Evolutionary conservation across 2,888 invertebrate genomes (phyloP).

Genomic region (Dicycla oo): DNA sequence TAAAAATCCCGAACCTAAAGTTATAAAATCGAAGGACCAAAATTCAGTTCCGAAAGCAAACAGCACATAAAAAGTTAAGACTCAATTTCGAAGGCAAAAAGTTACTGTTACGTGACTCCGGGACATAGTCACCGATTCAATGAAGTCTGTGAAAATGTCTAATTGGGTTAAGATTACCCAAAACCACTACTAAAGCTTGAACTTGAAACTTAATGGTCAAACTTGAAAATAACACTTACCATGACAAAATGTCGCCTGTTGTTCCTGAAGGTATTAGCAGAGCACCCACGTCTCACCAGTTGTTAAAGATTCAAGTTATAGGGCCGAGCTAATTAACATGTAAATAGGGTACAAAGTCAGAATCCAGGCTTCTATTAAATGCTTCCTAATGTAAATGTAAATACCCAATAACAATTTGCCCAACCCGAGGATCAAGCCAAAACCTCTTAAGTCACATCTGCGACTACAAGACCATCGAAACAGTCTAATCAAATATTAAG

Average conservation of each 20-base stretch:
- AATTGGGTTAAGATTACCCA: slow-evolving; percentile 20
- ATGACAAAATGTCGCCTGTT: background rate
- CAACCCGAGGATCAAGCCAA: background rate
- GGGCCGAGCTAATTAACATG: background rate
- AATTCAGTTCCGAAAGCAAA: slow-evolving; percentile 21
- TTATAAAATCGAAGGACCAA: slow-evolving; percentile 3
- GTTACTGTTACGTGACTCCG: slow-evolving; percentile 38
- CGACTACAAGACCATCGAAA: background rate
- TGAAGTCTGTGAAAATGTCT: slow-evolving; percentile 5
- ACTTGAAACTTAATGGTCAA: slow-evolving; percentile 13
- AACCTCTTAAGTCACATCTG: background rate
- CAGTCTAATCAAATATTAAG: background rate
- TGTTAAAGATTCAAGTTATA: too few relatives aligned
- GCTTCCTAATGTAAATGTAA: background rate
- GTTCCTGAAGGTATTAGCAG: too few relatives aligned
- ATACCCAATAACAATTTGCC: background rate
- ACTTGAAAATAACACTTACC: slow-evolving; percentile 1
- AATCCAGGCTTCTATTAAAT: background rate
- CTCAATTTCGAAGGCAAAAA: slow-evolving; percentile 25
- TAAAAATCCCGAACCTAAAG: slow-evolving; percentile 5
- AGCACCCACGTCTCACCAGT: too few relatives aligned
- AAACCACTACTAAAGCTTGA: background rate
- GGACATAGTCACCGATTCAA: background rate
- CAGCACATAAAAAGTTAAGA: slow-evolving; percentile 11
- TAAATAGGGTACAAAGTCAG: background rate